These are phyloP conservation scores for Taphrorychus bicolor DNA, from an alignment of 2,888 invertebrate species.

Conservation along the genomic window DNA sequence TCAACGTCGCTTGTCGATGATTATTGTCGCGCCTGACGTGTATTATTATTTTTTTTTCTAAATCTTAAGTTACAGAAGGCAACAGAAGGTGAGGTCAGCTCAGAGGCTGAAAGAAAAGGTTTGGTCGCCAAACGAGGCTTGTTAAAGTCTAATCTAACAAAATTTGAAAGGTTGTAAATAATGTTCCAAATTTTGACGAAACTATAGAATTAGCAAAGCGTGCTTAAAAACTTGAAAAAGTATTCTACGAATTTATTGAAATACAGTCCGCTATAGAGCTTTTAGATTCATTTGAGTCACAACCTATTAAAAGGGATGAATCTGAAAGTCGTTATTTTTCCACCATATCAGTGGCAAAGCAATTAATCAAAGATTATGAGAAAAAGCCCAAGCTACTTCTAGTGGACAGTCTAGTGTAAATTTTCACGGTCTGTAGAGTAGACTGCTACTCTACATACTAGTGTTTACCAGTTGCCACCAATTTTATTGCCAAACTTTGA, in stretches of 20 bases:
- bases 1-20: no score
- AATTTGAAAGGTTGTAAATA: slow-evolving; percentile 12
- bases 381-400: no score
- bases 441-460: background rate
- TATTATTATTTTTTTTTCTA: no score
- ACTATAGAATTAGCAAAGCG: slow-evolving; percentile 2
- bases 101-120: slow-evolving; percentile 11
- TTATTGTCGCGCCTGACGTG: no score
- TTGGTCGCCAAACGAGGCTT: slow-evolving; percentile 1
- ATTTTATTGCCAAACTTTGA: slow-evolving; percentile 9
- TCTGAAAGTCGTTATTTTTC: slow-evolving; percentile 10
- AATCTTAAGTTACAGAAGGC: no score
- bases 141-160: slow-evolving; percentile 12
- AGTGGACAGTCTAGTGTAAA: no score
- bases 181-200: background rate
- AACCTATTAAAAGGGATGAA: background rate
- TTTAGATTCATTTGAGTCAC: background rate
- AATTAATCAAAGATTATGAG: slow-evolving; percentile 9
- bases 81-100: background rate
- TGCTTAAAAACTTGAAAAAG: slow-evolving; percentile 1
- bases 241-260: slow-evolving; percentile 3
- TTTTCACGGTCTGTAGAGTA: background rate
- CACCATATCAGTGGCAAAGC: background rate
- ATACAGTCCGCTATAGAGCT: slow-evolving; percentile 8
- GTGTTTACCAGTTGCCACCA: slow-evolving; percentile 8